Evolutionary conservation across 1,140 invertebrate genomes (phyloP).

Genomic region (roundworm (Caenorhabditis elegans)): DNA sequence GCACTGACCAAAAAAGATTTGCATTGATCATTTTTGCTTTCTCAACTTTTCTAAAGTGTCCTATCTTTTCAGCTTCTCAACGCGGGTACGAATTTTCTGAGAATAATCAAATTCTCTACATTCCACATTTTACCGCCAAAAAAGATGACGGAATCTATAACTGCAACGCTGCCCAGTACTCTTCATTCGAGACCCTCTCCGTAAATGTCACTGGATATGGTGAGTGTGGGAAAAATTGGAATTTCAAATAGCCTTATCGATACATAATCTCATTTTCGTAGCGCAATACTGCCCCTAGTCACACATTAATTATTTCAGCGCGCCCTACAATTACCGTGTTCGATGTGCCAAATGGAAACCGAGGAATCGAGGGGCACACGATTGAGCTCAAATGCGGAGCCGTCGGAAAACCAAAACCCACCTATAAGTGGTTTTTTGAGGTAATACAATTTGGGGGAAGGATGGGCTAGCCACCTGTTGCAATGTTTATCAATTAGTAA

Average conservation of each 20-base stretch:
- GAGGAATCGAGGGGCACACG: slow-evolving; percentile 43
- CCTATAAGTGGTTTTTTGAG: slow-evolving; percentile 47
- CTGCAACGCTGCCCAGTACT: slow-evolving; percentile 50
- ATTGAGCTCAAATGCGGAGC: slow-evolving; percentile 47
- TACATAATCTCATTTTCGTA: not conserved
- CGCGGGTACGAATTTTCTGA: slow-evolving; percentile 48
- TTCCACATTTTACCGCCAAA: slow-evolving; percentile 45
- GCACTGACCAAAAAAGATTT: too few relatives aligned
- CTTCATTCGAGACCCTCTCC: slow-evolving; percentile 45
- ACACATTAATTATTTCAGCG: slow-evolving; percentile 40
- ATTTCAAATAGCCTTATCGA: not conserved
- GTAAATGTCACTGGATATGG: slow-evolving; percentile 51
- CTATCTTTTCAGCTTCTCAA: slow-evolving; percentile 44
- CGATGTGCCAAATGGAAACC: slow-evolving; percentile 37
- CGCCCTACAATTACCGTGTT: slow-evolving; percentile 47
- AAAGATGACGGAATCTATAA: slow-evolving; percentile 49
- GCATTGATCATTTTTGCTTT: not conserved
- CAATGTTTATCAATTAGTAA: slow-evolving; percentile 30
- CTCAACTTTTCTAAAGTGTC: too few relatives aligned
- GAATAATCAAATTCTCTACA: slow-evolving; percentile 44
- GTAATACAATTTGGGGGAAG: slow-evolving; percentile 21
- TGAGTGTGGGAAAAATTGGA: slow-evolving; percentile 14
- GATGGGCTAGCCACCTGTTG: not conserved
- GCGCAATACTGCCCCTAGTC: not conserved
- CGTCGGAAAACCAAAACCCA: slow-evolving; percentile 46